Conservation (phyloP, 2,888 invertebrate genomes). For the Gerris lacustris region DNA sequence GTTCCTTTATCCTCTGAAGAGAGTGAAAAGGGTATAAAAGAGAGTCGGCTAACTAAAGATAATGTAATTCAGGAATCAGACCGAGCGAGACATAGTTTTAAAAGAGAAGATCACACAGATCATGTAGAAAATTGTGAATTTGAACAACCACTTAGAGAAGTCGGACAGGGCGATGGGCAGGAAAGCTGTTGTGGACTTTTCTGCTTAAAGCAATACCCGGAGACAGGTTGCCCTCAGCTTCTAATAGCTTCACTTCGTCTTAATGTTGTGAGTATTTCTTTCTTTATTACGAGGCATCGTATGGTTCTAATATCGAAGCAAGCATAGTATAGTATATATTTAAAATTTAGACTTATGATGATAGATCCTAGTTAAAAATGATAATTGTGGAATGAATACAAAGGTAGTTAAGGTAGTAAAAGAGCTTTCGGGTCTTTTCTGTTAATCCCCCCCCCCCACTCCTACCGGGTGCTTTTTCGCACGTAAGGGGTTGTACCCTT, state of each 20-base stretch:
- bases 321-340: too few relatives aligned
- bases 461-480: too few relatives aligned
- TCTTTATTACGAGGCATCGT: not conserved
- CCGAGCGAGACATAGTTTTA: not conserved
- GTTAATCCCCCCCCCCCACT: too few relatives aligned
- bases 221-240: not conserved
- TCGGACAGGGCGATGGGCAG: not conserved
- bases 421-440: too few relatives aligned
- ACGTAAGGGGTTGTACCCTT: too few relatives aligned
- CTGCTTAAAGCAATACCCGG: not conserved
- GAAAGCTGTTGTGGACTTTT: not conserved
- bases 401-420: too few relatives aligned
- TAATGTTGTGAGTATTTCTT: not conserved
- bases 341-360: too few relatives aligned
- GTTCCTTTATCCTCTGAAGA: not conserved
- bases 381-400: too few relatives aligned
- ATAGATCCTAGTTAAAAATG: too few relatives aligned
- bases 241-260: not conserved
- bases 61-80: not conserved
- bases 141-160: not conserved
- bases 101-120: not conserved
- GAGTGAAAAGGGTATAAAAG: not conserved
- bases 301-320: too few relatives aligned
- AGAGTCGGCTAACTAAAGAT: not conserved
- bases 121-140: not conserved